Conservation (phyloP, 2,888 invertebrate species). For the Acanthosoma haemorrhoidale region DNA sequence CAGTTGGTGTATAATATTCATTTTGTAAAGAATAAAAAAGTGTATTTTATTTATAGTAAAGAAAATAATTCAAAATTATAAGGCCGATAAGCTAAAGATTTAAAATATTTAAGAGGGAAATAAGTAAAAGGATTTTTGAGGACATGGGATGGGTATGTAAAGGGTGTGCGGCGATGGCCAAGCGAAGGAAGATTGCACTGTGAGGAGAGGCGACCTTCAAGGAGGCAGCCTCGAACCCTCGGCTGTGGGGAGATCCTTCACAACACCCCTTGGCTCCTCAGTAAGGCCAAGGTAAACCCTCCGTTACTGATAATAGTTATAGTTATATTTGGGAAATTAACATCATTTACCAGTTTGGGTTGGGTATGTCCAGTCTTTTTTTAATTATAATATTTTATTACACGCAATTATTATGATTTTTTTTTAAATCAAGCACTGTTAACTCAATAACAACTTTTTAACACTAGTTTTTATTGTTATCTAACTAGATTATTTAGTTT, state of each 20-base stretch:
- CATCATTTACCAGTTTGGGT: background rate
- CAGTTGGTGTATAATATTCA: background rate
- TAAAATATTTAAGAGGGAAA: background rate
- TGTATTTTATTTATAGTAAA: background rate
- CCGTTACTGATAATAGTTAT: background rate
- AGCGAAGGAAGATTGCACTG: slow-evolving; percentile 38
- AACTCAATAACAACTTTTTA: too few species aligned
- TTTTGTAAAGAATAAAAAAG: background rate
- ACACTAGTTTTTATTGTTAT: too few species aligned
- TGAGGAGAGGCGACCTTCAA: slow-evolving; percentile 2
- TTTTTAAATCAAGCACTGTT: too few species aligned
- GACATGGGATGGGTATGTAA: slow-evolving; percentile 15
- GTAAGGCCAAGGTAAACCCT: slow-evolving; percentile 34
- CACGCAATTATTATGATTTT: too few species aligned
- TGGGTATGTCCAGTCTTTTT: background rate
- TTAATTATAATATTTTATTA: too few species aligned
- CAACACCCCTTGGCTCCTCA: slow-evolving; percentile 37
- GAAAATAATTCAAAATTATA: background rate
- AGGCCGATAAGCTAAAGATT: too few species aligned
- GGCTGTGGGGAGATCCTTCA: slow-evolving; percentile 36
- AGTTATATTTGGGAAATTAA: background rate
- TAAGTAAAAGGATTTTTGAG: slow-evolving; percentile 17
- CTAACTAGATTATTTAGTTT: too few species aligned
- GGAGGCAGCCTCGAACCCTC: slow-evolving; percentile 35
- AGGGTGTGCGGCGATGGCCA: slow-evolving; percentile 38